These are phyloP conservation scores for Anabacerthia variegaticeps DNA, from an alignment of 2,797 vertebrate genomes.

Conservation along the genomic window DNA sequence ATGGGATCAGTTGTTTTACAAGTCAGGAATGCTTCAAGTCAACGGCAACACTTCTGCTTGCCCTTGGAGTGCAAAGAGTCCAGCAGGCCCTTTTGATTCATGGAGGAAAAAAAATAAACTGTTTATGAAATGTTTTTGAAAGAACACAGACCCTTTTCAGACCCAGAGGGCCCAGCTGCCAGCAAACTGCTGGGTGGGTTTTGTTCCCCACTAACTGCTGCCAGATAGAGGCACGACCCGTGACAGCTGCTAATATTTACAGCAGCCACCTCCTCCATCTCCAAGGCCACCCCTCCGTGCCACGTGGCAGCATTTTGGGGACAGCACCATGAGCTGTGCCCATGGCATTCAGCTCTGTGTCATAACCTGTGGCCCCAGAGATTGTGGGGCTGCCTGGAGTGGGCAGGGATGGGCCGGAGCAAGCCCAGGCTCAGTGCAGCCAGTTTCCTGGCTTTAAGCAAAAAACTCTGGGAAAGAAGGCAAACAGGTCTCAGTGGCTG, in stretches of 20 bases:
- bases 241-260: not conserved
- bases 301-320: not conserved
- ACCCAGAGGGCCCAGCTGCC: not conserved
- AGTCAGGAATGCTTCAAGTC: not conserved
- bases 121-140: constrained; percentile 27
- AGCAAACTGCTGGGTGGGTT: not conserved
- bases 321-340: not conserved
- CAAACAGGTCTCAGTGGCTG: not conserved
- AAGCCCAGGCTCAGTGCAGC: not conserved
- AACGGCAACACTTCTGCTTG: not conserved
- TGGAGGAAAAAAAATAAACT: not conserved
- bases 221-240: rapidly evolving
- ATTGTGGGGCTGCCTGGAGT: not conserved
- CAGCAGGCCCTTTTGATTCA: not conserved
- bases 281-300: not conserved
- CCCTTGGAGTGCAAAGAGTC: not conserved
- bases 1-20: not conserved
- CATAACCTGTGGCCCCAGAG: rapidly evolving
- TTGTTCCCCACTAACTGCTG: not conserved
- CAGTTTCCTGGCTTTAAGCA: not conserved
- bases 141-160: constrained; percentile 2
- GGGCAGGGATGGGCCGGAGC: not conserved
- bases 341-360: rapidly evolving
- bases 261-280: not conserved
- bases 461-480: not conserved